Evolutionary conservation across 1,140 invertebrate genomes (phyloP).

Genomic region (Ectropis grisescens): DNA sequence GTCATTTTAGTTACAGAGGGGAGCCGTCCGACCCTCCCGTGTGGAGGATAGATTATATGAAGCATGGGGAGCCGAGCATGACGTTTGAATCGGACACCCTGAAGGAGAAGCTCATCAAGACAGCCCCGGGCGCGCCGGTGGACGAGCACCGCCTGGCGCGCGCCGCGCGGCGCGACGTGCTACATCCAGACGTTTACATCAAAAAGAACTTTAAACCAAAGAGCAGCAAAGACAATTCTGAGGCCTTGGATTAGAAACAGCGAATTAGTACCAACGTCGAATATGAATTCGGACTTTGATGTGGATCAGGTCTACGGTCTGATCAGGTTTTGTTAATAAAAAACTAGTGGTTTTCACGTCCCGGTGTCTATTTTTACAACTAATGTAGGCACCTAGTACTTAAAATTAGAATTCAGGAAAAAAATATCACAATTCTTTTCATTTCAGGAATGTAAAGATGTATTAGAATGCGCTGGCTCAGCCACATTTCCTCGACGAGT

Average conservation of each 20-base stretch:
- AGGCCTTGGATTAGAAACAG: slow-evolving; percentile 18
- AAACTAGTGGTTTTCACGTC: too few species aligned
- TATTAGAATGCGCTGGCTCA: too few species aligned
- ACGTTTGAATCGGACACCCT: slow-evolving; percentile 22
- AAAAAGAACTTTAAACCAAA: slow-evolving; percentile 43
- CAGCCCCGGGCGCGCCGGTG: slow-evolving; percentile 20
- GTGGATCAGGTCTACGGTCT: too few species aligned
- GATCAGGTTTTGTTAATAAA: too few species aligned
- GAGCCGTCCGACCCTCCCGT: slow-evolving; percentile 27
- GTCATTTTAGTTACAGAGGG: slow-evolving; percentile 26
- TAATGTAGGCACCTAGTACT: too few species aligned
- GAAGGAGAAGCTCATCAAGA: slow-evolving; percentile 27
- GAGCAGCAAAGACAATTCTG: slow-evolving; percentile 21
- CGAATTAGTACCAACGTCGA: too few species aligned
- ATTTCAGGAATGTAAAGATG: too few species aligned
- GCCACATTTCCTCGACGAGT: too few species aligned
- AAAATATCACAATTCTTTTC: too few species aligned
- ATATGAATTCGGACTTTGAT: too few species aligned
- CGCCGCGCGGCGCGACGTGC: slow-evolving; percentile 23
- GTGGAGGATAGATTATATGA: slow-evolving; percentile 53
- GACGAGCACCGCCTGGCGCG: slow-evolving; percentile 16
- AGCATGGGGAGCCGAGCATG: slow-evolving; percentile 39
- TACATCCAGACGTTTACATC: slow-evolving; percentile 45
- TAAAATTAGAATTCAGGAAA: too few species aligned
- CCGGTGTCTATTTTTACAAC: too few species aligned